Percentiles rank a stretch among this genome's conserved stretches.
Evolutionary conservation across 1,140 invertebrate genomes (phyloP).

Genomic region (Ips nitidus): DNA sequence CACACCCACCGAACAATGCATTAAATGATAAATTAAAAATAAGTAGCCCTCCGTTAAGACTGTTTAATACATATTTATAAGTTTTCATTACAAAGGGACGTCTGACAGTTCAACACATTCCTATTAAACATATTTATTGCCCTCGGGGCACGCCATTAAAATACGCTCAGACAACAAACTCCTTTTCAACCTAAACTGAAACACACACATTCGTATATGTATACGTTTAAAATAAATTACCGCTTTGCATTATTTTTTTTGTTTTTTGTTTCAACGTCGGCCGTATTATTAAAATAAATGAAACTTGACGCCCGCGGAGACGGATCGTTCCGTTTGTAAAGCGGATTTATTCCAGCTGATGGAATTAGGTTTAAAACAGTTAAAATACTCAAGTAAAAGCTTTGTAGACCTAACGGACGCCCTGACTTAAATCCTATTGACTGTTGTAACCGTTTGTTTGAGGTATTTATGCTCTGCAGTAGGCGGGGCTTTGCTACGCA

Average conservation of each 20-base stretch:
- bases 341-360: no score
- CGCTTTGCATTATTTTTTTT: constrained; percentile 10
- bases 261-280: constrained; percentile 1
- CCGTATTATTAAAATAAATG: constrained; percentile 20
- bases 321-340: not conserved
- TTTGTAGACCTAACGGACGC: no score
- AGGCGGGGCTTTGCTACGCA: no score
- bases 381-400: no score
- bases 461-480: no score
- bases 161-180: constrained; percentile 12
- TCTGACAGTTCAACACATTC: constrained; percentile 35
- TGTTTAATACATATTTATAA: constrained; percentile 34
- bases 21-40: constrained; percentile 33
- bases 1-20: constrained; percentile 4
- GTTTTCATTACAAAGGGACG: constrained; percentile 33
- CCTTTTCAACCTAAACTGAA: constrained; percentile 15
- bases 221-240: constrained; percentile 23
- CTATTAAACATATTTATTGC: constrained; percentile 35
- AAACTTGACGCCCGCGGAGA: constrained; percentile 15
- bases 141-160: constrained; percentile 27
- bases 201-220: not conserved
- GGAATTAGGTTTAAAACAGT: no score
- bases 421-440: no score
- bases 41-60: constrained; percentile 20
- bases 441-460: no score